phyloP scores from a whole-genome alignment of 2,888 invertebrate species.

The Lomographa bimaculata region DNA sequence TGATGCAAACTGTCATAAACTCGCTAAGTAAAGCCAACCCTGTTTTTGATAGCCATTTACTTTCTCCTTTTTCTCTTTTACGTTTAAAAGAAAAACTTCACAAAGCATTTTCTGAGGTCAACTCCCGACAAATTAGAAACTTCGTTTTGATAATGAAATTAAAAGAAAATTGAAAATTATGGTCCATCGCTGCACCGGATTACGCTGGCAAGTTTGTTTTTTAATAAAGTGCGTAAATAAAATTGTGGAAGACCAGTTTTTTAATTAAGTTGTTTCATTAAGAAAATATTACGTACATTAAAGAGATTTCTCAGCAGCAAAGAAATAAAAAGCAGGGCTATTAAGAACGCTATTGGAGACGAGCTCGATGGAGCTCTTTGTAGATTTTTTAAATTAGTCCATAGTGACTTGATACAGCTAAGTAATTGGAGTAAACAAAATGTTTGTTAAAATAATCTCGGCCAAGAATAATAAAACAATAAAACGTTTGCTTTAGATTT shows the following conservation, averaged over 20 bases:
- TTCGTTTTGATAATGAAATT: slow-evolving; percentile 22
- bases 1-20: slow-evolving; percentile 1
- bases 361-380: slow-evolving; percentile 19
- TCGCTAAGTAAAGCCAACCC: not conserved
- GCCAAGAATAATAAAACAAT: too few relatives aligned
- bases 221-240: slow-evolving; percentile 27
- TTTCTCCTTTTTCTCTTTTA: slow-evolving; percentile 1
- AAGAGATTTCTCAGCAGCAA: slow-evolving; percentile 18
- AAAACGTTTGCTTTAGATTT: too few relatives aligned
- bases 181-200: slow-evolving; percentile 20
- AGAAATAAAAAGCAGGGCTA: slow-evolving; percentile 26
- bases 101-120: slow-evolving; percentile 17
- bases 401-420: slow-evolving; percentile 4
- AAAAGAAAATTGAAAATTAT: slow-evolving; percentile 25
- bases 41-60: slow-evolving; percentile 1
- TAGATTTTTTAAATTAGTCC: slow-evolving; percentile 12
- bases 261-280: slow-evolving; percentile 33
- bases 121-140: slow-evolving; percentile 20
- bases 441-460: too few relatives aligned
- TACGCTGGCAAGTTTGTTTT: slow-evolving; percentile 20
- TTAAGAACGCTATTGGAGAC: slow-evolving; percentile 27
- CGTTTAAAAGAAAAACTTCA: slow-evolving; percentile 5
- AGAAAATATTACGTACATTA: slow-evolving; percentile 30
- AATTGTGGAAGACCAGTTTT: slow-evolving; percentile 23
- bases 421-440: slow-evolving; percentile 10